Evolutionary conservation across 2,888 invertebrate genomes (phyloP).

Genomic region (Xanthia togata): DNA sequence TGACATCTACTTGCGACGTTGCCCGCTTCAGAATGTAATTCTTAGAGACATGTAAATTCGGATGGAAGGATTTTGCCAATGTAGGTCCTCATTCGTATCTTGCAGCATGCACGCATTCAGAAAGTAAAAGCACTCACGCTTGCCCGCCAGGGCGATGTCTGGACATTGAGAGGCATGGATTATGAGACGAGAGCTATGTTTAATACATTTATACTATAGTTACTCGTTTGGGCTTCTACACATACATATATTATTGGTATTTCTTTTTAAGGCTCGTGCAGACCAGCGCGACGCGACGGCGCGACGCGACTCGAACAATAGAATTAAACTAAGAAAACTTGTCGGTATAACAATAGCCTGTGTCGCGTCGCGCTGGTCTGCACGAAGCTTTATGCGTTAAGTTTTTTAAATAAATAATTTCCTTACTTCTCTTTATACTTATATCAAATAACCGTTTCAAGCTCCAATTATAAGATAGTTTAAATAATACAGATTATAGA

Average conservation of each 20-base stretch:
- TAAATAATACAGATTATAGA: neutral
- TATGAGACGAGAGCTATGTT: neutral
- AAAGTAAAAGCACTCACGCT: constrained; percentile 23
- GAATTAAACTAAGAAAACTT: too few species aligned
- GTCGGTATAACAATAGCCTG: too few species aligned
- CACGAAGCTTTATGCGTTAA: too few species aligned
- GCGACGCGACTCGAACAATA: too few species aligned
- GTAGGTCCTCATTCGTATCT: constrained; percentile 24
- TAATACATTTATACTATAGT: neutral
- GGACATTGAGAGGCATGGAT: constrained; percentile 43
- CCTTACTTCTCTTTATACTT: neutral
- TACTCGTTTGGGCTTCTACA: neutral
- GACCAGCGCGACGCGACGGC: too few species aligned
- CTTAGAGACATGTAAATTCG: neutral
- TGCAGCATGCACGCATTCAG: constrained; percentile 42
- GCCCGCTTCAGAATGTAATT: too few species aligned
- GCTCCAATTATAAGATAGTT: neutral
- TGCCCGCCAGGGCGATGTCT: constrained; percentile 34
- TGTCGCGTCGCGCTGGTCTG: too few species aligned
- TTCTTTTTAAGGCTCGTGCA: too few species aligned
- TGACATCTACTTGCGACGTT: too few species aligned
- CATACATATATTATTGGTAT: neutral
- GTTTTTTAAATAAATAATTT: neutral
- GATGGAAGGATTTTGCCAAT: constrained; percentile 35
- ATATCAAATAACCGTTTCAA: neutral